Percentiles rank a stretch among this genome's conserved stretches.
Evolutionary conservation across 2,888 invertebrate genomes (phyloP).

Genomic region (Agriopis leucophaearia): DNA sequence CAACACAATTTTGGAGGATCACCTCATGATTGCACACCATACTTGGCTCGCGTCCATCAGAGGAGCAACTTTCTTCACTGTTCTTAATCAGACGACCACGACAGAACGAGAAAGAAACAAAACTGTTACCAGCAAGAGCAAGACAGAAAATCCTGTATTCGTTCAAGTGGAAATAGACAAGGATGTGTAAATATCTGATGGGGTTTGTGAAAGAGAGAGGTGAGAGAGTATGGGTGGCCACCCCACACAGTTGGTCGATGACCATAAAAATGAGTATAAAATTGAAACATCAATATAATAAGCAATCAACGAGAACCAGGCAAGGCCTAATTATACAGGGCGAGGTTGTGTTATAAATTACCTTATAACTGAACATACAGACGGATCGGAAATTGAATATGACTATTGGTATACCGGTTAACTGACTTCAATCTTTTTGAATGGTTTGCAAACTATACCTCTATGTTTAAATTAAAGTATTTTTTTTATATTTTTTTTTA

Average conservation of each 20-base stretch:
- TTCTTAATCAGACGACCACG: slow-evolving; percentile 65
- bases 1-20: slow-evolving; percentile 52
- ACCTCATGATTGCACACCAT: slow-evolving; percentile 37
- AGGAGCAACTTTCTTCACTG: slow-evolving; percentile 78
- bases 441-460: background rate
- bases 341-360: slow-evolving; percentile 81
- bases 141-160: slow-evolving; percentile 64
- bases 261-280: slow-evolving; percentile 87
- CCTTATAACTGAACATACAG: slow-evolving; percentile 74
- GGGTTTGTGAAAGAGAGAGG: slow-evolving; percentile 61
- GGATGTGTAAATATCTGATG: slow-evolving; percentile 62
- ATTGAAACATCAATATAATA: slow-evolving; percentile 87
- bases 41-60: slow-evolving; percentile 51
- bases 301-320: slow-evolving; percentile 80
- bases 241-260: slow-evolving; percentile 87
- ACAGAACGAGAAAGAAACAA: slow-evolving; percentile 54
- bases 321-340: slow-evolving; percentile 82
- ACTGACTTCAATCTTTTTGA: background rate
- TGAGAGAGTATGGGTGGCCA: slow-evolving; percentile 81
- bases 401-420: slow-evolving; percentile 25
- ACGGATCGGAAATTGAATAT: slow-evolving; percentile 67
- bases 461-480: no score
- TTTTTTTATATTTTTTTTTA: no score
- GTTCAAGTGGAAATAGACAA: slow-evolving; percentile 66
- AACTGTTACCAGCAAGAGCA: slow-evolving; percentile 51